A percentile compares a stretch with the other conserved stretches of the same genome.
Conservation (phyloP, 2,113 vertebrate species). For the Lycaon pictus region DNA sequence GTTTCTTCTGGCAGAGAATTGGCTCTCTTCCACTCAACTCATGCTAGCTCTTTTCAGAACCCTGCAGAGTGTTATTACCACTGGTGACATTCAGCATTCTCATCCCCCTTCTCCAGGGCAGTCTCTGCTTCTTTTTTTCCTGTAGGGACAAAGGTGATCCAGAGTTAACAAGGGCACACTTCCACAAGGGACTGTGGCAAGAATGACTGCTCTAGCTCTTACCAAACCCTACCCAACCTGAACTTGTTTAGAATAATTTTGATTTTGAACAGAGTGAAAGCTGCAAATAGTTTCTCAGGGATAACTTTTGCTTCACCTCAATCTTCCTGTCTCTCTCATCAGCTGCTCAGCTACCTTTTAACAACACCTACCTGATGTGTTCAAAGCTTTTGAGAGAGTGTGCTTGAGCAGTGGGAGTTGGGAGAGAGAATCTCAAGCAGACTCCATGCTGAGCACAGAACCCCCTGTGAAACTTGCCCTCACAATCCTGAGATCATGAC, state of each 20-base stretch:
- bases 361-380: not conserved
- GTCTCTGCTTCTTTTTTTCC: slow-evolving; percentile 92
- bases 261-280: slow-evolving; percentile 20
- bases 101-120: slow-evolving; percentile 89
- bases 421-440: not conserved
- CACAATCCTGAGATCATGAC: not conserved
- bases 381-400: not conserved
- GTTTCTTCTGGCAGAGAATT: not conserved
- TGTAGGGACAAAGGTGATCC: slow-evolving; percentile 77
- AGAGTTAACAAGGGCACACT: not conserved
- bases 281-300: not conserved
- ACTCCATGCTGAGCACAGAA: not conserved
- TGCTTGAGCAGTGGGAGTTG: not conserved
- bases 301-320: not conserved
- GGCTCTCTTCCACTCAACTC: not conserved
- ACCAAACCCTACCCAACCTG: not conserved
- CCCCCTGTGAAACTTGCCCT: not conserved
- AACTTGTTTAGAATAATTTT: not conserved
- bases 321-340: not conserved
- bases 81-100: slow-evolving; percentile 93
- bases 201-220: not conserved
- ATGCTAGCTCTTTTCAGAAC: not conserved
- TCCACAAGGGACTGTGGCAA: not conserved
- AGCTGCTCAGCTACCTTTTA: not conserved
- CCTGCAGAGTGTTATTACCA: slow-evolving; percentile 87